Evolutionary conservation across 2,113 vertebrate genomes (phyloP), one percentile per base, ranked within the genome.

Genomic region (Limanda limanda): DNA sequence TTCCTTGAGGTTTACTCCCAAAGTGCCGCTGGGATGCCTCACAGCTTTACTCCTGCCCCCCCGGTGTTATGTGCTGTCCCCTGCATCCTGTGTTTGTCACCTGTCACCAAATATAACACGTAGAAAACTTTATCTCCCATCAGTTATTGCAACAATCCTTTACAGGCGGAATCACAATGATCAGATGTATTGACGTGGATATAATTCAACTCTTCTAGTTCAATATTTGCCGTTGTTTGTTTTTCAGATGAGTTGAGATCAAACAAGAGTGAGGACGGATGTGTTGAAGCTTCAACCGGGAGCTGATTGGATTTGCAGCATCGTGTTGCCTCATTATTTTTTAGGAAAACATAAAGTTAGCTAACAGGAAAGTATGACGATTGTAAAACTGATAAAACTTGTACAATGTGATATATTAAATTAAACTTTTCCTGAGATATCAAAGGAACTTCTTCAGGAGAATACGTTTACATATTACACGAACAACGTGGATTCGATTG

Each of bases 201-300:
- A 15, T 17, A 9, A 55, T 37, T 56, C 25, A 42, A 18, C 60
- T 55, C 20, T 0, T 42, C 12, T 3, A 68, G 27, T 13, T 35
- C 3, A 42, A 21, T 25, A 35, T 17, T 40, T 37, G 25, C 51
- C 25, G 12, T 1, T 52, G 31, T 27, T 25, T 66, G 7, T 66
- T 58, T 23, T 25, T n/a, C 12, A 4, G 12, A 37, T 70, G 40
- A n/a, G 25, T 23, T 45, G 23, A 78, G 80, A 88, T 90, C 87
- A 86, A 79, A 82, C 77, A 11, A 54, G 18, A 54, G n/a, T 54
- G 51, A 21, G 51, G 20, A n/a, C 10, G 47, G 47, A 51, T 13
- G 40, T 13, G 40, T 42, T 13, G 40, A 42, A 42, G 10, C 40
- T 4, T 6, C 47, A 18, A 20, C 18, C 0, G 2, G 40, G 10